Percentiles rank a stretch among this genome's conserved stretches.
Evolutionary conservation across 2,797 vertebrate genomes (phyloP).

Genomic region (Limnodromus scolopaceus): DNA sequence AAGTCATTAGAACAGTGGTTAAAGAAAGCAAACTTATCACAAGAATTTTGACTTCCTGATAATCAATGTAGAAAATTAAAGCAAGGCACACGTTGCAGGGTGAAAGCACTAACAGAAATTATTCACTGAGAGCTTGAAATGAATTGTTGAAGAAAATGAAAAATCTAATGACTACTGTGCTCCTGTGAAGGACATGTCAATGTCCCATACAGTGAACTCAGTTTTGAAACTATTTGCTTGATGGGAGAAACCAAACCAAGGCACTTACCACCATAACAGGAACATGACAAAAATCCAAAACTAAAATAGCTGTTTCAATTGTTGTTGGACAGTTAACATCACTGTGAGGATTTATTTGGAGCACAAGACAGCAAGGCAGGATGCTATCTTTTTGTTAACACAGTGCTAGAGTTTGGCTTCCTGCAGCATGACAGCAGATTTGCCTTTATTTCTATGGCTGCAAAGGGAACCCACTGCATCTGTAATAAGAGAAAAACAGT

Average conservation of each 20-base stretch:
- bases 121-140: not conserved
- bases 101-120: not conserved
- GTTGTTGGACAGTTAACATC: rapidly evolving
- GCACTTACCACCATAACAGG: not conserved
- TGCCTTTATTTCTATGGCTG: not conserved
- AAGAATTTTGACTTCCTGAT: not conserved
- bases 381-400: not conserved
- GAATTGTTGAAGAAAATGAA: not conserved
- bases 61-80: not conserved
- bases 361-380: not conserved
- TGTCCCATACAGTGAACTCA: not conserved
- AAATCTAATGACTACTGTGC: not conserved
- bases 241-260: not conserved
- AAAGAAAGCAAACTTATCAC: not conserved
- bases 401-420: not conserved
- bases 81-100: rapidly evolving
- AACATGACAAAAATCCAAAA: not conserved
- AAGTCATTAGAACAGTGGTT: not conserved
- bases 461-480: not conserved
- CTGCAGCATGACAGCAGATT: not conserved
- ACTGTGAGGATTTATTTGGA: not conserved
- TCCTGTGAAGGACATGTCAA: not conserved
- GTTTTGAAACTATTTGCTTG: not conserved
- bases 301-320: not conserved
- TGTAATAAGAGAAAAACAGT: not conserved